Base-by-base conservation (phyloP, 2,113 vertebrate species). In the Chaetodon auriga region DNA sequence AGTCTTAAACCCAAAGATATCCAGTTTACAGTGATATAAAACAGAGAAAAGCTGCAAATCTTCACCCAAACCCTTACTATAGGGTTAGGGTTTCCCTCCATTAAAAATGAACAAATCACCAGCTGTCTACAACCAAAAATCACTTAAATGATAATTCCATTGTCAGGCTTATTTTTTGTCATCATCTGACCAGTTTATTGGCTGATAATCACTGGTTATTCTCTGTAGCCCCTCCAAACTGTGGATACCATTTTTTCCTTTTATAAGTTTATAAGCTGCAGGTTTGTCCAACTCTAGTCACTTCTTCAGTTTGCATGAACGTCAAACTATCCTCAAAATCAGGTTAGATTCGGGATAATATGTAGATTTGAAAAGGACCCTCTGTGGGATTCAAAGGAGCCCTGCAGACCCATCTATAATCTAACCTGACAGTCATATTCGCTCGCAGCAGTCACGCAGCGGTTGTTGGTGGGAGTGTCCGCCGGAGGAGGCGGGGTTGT, bases 401-500 rank as follows among this genome's bases (percentile, higher is more conserved):
- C 16, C 7, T 18, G 5, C 3, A 23, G 1, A 13, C n/a, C 6
- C 35, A 2, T 19, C 0, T 36, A 13, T 23, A 41, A 43, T 9
- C 10, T 49, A 21, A 73, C 53, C 68, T 51, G 61, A 36, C 35
- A 61, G 54, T 46, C 54, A 1, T 6, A 19, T 2, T 38, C 35
- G 36, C n/a, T 1, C n/a, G 5, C 12, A 19, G 6, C 6, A 43
- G 6, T 30, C 18, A 54, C 2, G 3, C 11, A 36, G 43, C 53
- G 53, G 12, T 19, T 60, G n/a, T 19, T 46, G 7, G 36, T 11
- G 7, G 36, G 16, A 21, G 51, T 1, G 60, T 69, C 49, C 4
- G 45, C 4, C 46, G 45, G 14, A 41, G 76, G 51, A 2, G 86
- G 86, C 70, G 78, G 83, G 70, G 57, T 16, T 2, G 41, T 2